phyloP scores from a whole-genome alignment of 2,113 vertebrate genomes.

The Poeciliopsis turrubarensis region DNA sequence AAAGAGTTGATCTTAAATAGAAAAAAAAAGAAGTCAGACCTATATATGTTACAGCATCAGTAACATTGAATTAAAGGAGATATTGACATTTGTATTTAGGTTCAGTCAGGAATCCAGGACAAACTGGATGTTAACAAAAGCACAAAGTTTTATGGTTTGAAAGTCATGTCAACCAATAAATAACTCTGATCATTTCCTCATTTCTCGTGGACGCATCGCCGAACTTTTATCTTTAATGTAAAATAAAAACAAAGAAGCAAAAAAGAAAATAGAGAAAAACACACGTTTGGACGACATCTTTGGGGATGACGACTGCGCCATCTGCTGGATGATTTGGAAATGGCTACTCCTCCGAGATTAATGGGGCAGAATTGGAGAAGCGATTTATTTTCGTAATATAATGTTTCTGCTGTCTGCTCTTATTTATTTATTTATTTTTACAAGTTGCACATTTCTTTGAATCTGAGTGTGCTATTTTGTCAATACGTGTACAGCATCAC shows the following conservation, averaged over 20 bases:
- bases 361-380: neutral
- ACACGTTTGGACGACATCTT: neutral
- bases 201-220: neutral
- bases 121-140: neutral
- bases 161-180: neutral
- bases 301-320: neutral
- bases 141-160: neutral
- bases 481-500: too few species aligned
- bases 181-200: neutral
- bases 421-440: too few species aligned
- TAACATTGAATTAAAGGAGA: neutral
- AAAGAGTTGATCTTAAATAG: neutral
- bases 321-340: neutral
- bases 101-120: too few species aligned
- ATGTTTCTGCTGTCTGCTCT: too few species aligned
- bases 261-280: neutral
- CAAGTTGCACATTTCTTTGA: too few species aligned
- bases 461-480: too few species aligned
- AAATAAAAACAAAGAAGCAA: neutral
- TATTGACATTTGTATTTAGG: neutral
- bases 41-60: neutral
- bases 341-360: neutral
- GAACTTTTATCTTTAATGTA: neutral
- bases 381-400: too few species aligned
- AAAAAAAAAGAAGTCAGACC: neutral